phyloP scores from a whole-genome alignment of 2,797 vertebrate species.

The Centroberyx gerrardi region DNA sequence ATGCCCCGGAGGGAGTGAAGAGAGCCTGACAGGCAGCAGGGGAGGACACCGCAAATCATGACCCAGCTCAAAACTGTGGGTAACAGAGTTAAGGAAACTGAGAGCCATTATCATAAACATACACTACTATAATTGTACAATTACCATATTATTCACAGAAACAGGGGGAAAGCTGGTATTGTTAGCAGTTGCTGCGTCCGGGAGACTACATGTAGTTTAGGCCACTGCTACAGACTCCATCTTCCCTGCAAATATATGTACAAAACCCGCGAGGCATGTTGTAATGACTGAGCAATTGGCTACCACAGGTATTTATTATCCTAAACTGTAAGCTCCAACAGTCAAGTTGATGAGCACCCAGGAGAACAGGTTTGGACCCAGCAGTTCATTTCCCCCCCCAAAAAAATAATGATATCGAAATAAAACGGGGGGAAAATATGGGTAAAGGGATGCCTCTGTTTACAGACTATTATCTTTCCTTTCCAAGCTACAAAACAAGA shows the following conservation, averaged over 20 bases:
- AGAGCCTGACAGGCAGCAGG: background rate
- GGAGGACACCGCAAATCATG: background rate
- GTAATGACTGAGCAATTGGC: constrained; percentile 42
- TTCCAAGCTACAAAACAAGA: background rate
- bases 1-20: background rate
- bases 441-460: background rate
- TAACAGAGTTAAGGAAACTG: background rate
- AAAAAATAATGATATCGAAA: constrained; percentile 7
- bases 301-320: constrained; percentile 42
- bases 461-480: background rate
- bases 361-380: background rate
- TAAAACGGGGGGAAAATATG: background rate
- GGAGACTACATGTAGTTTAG: background rate
- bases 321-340: constrained; percentile 15
- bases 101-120: background rate
- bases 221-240: background rate
- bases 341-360: background rate
- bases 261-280: constrained; percentile 27
- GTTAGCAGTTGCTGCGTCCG: constrained; percentile 4
- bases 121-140: background rate
- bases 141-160: constrained; percentile 18
- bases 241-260: constrained; percentile 28
- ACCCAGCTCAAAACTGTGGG: background rate
- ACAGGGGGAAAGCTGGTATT: background rate
- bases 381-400: background rate